Evolutionary conservation across 2,888 invertebrate genomes (phyloP).

Genomic region (Cantharis rustica): DNA sequence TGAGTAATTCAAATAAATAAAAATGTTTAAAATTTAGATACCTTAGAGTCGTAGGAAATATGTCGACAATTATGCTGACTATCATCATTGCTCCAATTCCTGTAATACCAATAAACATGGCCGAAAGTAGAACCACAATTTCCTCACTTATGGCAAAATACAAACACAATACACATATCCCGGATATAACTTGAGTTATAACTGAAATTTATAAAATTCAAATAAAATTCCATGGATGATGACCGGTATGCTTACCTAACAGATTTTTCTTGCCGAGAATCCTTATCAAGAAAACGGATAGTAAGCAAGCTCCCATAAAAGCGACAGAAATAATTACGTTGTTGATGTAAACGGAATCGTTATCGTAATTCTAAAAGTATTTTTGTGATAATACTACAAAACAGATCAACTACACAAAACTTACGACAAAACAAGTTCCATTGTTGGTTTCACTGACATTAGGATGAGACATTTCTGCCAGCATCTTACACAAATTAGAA

Average conservation of each 20-base stretch:
- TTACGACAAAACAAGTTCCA: conserved; percentile 36
- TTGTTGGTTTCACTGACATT: conserved; percentile 24
- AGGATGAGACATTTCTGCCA: conserved; percentile 55
- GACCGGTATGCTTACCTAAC: conserved; percentile 55
- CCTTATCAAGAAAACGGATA: conserved; percentile 62
- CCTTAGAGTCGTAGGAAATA: conserved; percentile 72
- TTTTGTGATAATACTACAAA: neutral
- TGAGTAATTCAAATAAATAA: neutral
- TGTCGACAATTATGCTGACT: conserved; percentile 65
- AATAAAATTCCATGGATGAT: neutral
- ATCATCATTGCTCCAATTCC: conserved; percentile 65
- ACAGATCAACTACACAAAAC: conserved; percentile 1
- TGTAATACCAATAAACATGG: conserved; percentile 60
- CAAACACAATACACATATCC: conserved; percentile 58
- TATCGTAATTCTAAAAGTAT: conserved; percentile 43
- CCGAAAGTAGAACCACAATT: conserved; percentile 61
- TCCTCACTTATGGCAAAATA: conserved; percentile 62
- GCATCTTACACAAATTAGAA: conserved; percentile 57
- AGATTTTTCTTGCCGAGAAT: conserved; percentile 60
- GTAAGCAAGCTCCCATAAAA: conserved; percentile 66
- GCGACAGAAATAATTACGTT: conserved; percentile 69
- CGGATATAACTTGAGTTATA: conserved; percentile 53
- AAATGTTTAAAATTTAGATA: conserved; percentile 48
- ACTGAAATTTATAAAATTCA: neutral
- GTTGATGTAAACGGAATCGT: conserved; percentile 65